Evolutionary conservation across 2,888 invertebrate genomes (phyloP), one percentile per base, ranked within the genome.

Genomic region (Cataglyphis livida): DNA sequence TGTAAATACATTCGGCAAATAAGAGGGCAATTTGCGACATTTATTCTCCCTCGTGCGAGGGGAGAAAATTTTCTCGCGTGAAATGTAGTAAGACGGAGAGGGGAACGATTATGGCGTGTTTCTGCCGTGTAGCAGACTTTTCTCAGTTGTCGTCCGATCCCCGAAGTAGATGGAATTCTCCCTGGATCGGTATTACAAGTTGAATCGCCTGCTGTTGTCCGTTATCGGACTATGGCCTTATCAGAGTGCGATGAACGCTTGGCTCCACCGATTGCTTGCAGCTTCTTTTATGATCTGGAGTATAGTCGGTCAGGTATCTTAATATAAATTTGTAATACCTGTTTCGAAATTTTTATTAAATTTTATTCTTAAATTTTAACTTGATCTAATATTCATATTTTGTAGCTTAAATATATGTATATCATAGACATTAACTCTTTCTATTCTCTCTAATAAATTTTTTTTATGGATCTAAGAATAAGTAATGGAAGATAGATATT

Each of bases 141-240:
- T 54, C 10, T 71, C 21, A 78, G 28, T 70, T n/a, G 7, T 32
- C n/a, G 0, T 70, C 41, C n/a, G 41, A 44, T 21, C 28, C 1
- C 0, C 51, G n/a, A 28, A 59, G 57, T 57, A 70, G 9, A 78
- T 78, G 78, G 78, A 78, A 21, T 57, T 70, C 21, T 38, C 38
- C 2, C 5, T 70, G 12, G 21, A 78, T 70, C 70, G 18, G 5
- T 35, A 78, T 1, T 78, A 70, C 41, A 71, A 21, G 21, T 10
- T 70, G 7, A 54, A 70, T 28, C 66, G 57, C 57, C 5, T 54
- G 5, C 21, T 78, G 7, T 51, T 70, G 28, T 66, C 68, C 38
- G 1, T 70, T 9, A 32, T 41, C 4, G 54, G 71, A 28, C 6
- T 78, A 32, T 78, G 71, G 71, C 71, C 78, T 41, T 78, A 78